Base-by-base conservation (phyloP, 2,113 vertebrate species). In the Brachypodius melanocephalos region DNA sequence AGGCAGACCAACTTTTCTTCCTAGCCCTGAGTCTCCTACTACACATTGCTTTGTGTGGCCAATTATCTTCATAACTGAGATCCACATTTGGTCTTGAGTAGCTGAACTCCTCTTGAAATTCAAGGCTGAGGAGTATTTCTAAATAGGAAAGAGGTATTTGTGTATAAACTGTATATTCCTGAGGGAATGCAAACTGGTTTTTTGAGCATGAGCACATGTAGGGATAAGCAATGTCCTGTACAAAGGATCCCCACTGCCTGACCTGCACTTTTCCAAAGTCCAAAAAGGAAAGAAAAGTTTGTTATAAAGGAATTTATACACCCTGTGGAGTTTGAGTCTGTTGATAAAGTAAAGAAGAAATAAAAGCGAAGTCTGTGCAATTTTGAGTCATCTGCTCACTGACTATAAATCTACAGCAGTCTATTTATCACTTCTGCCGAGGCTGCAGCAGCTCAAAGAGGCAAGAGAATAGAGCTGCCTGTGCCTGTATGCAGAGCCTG, bases 341-440 rank as follows among this genome's bases (percentile, higher is more conserved):
- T 88, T 90, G 89, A 78, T 78, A 94, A 92, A 88, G n/a, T 22
- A 83, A 89, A 86, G 83, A 88, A 90, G 82, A 95, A 92, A 89
- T 65, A 72, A 77, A 81, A 86, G 69, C 2, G 2, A 85, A 82
- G 45, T 38, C 57, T 3, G 0, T 57, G 87, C 73, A 91, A 88
- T 78, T 96, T 85, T 87, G 77, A 95, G 77, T 91, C 86, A 91
- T 95, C 69, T 95, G 52, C 81, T 86, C 68, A 72, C 65, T 81
- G 83, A n/a, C 80, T 67, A 42, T 95, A 95, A 87, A 92, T 95
- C 73, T 91, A 15, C 71, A 65, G 26, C 78, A 82, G 81, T 29
- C 69, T 72, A 75, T 91, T 93, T 94, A 77, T 95, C 79, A 85
- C 46, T 77, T 91, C 72, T 67, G 71, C 51, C 2, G 9, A 58